Evolutionary conservation across 2,113 vertebrate species (phyloP), one percentile per base, ranked within the genome.

Genomic region (Eolophus roseicapilla): DNA sequence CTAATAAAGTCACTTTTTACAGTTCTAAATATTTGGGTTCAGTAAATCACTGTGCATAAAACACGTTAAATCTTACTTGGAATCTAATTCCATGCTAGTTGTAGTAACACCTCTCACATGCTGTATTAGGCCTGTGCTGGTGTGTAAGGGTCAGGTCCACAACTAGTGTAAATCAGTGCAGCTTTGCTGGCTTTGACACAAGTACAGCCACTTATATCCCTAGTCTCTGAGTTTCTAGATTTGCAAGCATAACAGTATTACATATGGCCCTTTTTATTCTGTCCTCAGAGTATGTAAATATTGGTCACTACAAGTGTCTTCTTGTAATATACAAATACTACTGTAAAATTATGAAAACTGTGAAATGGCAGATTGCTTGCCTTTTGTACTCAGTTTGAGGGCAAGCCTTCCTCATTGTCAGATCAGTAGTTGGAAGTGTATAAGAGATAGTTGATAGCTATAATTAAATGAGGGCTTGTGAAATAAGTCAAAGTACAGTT

Each of bases 401-500:
- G 43, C 71, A 90, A 90, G 23, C 25, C 28, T 77, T 92, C 50
- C 43, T 90, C 68, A 43, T 39, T 74, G 44, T 49, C 4, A 0
- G 68, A 92, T 92, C 80, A 79, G 55, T 60, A 33, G 43, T 93
- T 95, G 13, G 62, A 82, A 77, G 49, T 68, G 87, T 85, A 19
- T 79, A 73, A 87, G 53, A 87, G 47, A 68, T 24, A 75, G 35
- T 82, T 78, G 86, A 84, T 82, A 84, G 75, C 65, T 95, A n/a
- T 85, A 94, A 91, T 92, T 94, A 88, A 77, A 69, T 67, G 59
- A 80, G 28, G 21, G 24, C 52, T 95, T 69, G 17, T 85, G 41
- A 86, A 93, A 77, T 88, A 76, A 91, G 82, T 74, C 78, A 86
- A 49, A 75, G 53, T 82, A 68, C 44, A 91, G 44, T 88, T 94